Evolutionary conservation across 2,113 vertebrate species (phyloP).

Genomic region (Cisticola juncidis): DNA sequence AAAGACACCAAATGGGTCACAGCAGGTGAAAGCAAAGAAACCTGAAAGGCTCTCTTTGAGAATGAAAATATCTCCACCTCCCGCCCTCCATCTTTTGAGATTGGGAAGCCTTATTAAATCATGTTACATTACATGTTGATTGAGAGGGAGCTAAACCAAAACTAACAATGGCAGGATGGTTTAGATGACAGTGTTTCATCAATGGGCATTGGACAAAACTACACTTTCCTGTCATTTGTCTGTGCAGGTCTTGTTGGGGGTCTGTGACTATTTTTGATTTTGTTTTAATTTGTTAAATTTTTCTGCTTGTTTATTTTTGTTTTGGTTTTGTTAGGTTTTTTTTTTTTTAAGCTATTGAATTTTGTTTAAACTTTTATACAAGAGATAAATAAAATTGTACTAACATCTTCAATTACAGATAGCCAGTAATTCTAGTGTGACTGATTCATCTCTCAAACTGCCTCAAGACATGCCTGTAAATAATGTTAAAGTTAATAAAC

Average conservation of each 20-base stretch:
- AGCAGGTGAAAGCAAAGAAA: conserved; percentile 99
- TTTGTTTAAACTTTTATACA: conserved; percentile 56
- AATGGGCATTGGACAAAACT: conserved; percentile 62
- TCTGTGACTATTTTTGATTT: background rate
- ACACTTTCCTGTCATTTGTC: conserved; percentile 32
- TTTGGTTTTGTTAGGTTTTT: background rate
- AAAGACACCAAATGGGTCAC: conserved; percentile 95
- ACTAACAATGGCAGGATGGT: conserved; percentile 85
- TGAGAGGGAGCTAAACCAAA: conserved; percentile 89
- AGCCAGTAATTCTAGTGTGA: background rate
- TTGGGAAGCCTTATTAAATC: conserved; percentile 95
- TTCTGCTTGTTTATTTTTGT: background rate
- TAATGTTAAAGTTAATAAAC: conserved; percentile 37
- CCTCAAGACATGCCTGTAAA: conserved; percentile 28
- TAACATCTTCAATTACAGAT: conserved; percentile 34
- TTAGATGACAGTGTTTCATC: conserved; percentile 73
- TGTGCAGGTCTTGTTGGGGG: background rate
- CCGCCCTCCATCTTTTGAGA: conserved; percentile 80
- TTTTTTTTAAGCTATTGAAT: conserved; percentile 22
- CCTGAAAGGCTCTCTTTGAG: conserved; percentile 86
- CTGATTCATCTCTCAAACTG: conserved; percentile 40
- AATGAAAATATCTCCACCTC: conserved; percentile 83
- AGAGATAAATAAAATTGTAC: conserved; percentile 59
- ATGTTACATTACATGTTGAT: conserved; percentile 88
- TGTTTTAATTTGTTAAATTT: background rate